phyloP scores from a whole-genome alignment of 2,113 vertebrate species.

The Aptenodytes forsteri region DNA sequence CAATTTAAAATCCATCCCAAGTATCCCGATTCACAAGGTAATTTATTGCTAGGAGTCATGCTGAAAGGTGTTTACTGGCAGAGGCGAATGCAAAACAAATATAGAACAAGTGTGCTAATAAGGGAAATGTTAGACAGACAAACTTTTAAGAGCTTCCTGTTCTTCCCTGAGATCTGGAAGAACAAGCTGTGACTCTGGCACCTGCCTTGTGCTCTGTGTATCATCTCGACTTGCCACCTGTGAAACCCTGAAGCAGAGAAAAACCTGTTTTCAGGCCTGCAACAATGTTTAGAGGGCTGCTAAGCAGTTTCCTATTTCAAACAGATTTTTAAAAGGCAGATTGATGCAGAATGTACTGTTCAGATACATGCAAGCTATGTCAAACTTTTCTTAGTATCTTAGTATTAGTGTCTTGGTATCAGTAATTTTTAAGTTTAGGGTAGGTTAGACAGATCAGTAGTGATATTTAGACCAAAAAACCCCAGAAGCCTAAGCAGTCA shows the following conservation, averaged over 20 bases:
- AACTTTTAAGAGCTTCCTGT: slow-evolving; percentile 11
- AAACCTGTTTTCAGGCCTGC: not conserved
- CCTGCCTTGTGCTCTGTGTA: not conserved
- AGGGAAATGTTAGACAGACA: not conserved
- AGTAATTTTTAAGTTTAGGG: not conserved
- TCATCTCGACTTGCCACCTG: not conserved
- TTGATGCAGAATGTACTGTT: not conserved
- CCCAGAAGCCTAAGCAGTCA: not conserved
- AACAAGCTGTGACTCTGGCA: not conserved
- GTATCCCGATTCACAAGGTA: not conserved
- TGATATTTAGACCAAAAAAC: not conserved
- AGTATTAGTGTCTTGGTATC: not conserved
- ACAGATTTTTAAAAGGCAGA: not conserved
- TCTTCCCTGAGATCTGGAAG: not conserved
- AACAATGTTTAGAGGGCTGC: not conserved
- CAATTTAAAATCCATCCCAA: not conserved
- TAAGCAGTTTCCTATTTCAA: not conserved
- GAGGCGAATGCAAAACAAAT: not conserved
- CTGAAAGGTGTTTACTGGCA: not conserved
- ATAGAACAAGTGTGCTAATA: not conserved
- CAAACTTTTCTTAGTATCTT: not conserved
- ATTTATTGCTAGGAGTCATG: not conserved
- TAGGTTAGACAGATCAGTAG: not conserved
- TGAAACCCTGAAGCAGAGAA: not conserved
- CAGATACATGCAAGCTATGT: not conserved